phyloP scores from a whole-genome alignment of 2,888 invertebrate genomes.

The Prosapia bicincta region DNA sequence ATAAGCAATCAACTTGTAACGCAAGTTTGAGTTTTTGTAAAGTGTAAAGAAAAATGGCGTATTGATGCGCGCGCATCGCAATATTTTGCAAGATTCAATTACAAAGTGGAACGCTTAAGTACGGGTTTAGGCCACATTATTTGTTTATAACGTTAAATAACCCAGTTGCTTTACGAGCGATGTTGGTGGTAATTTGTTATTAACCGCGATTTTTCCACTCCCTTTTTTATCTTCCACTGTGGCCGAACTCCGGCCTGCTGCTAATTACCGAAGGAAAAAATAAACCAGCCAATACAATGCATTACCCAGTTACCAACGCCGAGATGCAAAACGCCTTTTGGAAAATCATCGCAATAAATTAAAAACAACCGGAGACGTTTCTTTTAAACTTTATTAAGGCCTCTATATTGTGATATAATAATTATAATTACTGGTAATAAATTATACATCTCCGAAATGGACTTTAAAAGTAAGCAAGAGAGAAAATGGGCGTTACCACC shows the following conservation, averaged over 20 bases:
- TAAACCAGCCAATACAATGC: background rate
- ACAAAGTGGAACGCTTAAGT: background rate
- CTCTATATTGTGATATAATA: conserved; percentile 29
- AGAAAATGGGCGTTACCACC: background rate
- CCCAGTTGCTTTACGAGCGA: background rate
- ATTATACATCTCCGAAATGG: background rate
- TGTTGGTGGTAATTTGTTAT: background rate
- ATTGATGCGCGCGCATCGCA: background rate
- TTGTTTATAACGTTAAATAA: background rate
- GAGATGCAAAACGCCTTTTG: conserved; percentile 23
- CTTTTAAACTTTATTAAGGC: conserved; percentile 24
- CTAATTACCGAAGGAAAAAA: background rate
- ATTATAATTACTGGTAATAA: conserved; percentile 24
- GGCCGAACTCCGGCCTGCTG: background rate
- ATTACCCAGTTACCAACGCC: background rate
- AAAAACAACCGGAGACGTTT: conserved; percentile 19
- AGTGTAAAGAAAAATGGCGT: background rate
- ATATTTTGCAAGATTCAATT: background rate
- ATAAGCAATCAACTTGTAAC: no score
- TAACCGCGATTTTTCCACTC: background rate
- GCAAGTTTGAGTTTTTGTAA: no score
- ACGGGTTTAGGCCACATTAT: background rate
- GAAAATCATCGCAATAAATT: conserved; percentile 26
- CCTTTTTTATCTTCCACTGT: background rate
- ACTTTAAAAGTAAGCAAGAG: background rate